Base-by-base conservation (phyloP, 2,888 invertebrate genomes). In the Willowsia nigromaculata region DNA sequence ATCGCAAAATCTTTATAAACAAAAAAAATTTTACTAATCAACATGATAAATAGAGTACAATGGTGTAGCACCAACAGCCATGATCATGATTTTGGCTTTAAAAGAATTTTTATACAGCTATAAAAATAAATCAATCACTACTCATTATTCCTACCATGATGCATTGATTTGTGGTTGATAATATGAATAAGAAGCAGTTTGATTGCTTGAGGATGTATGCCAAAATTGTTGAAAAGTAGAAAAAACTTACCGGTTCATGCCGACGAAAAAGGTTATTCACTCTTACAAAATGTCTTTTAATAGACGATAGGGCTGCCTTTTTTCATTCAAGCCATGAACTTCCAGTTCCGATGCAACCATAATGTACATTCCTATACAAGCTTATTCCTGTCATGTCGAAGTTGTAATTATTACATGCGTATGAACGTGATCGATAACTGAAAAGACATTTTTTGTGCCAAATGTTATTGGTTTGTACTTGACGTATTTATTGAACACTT, bases 211-310 rank as follows among this genome's bases (percentile, higher is more conserved):
- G 56, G 56, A 11, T 59, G 56, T 56, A 80, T 37, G 82, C 82
- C 82, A 82, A 82, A 82, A 62, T 11, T 82, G 27, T n/a, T 27
- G 62, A 47, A 47, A 65, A 47, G 0, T 22, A n/a, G 27, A 27
- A 37, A 30, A 78, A 56, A 40, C 37, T 62, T 62, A 43, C 65
- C n/a, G 59, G 18, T 47, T 37, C 27, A n/a, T 53, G 82, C 30
- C 47, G 43, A 9, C 47, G 65, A 59, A 56, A 37, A 82, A 82
- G 82, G 82, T 82, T 82, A 82, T 82, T 82, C 82, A 82, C 82
- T 47, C 47, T 80, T 37, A 53, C 18, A 27, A 40, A 62, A 25
- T 62, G 18, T 82, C 30, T 22, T 78, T 62, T 27, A 81, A 25
- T 37, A 56, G 40, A 43, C n/a, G n/a, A n/a, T n/a, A n/a, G n/a